Percentiles rank a stretch among this genome's conserved stretches.
These are phyloP conservation scores for Vimba vimba DNA, from an alignment of 2,113 vertebrate genomes.

Conservation along the genomic window DNA sequence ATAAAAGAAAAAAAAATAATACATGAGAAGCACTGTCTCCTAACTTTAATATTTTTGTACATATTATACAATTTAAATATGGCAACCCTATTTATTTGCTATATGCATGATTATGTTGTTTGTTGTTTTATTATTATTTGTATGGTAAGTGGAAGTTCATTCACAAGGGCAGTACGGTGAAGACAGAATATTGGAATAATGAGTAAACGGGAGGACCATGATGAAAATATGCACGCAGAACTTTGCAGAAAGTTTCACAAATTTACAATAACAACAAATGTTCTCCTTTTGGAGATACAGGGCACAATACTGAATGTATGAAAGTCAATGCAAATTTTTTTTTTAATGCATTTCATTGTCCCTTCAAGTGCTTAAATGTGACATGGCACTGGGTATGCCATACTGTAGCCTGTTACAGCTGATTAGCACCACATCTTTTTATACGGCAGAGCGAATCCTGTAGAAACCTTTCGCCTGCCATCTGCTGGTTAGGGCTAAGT, in stretches of 20 bases:
- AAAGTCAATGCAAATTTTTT: not conserved
- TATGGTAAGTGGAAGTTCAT: slow-evolving; percentile 9
- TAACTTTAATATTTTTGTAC: not conserved
- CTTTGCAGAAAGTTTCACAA: not conserved
- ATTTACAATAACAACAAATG: not conserved
- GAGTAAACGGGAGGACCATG: not conserved
- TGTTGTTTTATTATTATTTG: not conserved
- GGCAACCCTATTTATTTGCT: not conserved
- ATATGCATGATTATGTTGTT: not conserved
- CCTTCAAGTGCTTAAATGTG: not conserved
- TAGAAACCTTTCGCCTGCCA: slow-evolving; percentile 42
- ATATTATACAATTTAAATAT: not conserved
- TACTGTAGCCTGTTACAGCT: slow-evolving; percentile 32
- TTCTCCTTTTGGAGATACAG: not conserved
- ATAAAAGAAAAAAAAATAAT: not conserved
- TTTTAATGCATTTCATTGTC: not conserved
- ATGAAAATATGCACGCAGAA: not conserved
- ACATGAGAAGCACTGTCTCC: not conserved
- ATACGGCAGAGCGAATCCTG: slow-evolving; percentile 31
- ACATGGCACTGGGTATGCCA: not conserved
- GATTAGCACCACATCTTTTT: slow-evolving; percentile 45
- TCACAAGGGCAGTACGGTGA: slow-evolving; percentile 2
- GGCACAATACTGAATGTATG: not conserved
- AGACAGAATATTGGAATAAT: not conserved
- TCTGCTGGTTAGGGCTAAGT: slow-evolving; percentile 53